A percentile compares a stretch with the other conserved stretches of the same genome.
Evolutionary conservation across 2,888 invertebrate species (phyloP).

Genomic region (Harpalus rufipes): DNA sequence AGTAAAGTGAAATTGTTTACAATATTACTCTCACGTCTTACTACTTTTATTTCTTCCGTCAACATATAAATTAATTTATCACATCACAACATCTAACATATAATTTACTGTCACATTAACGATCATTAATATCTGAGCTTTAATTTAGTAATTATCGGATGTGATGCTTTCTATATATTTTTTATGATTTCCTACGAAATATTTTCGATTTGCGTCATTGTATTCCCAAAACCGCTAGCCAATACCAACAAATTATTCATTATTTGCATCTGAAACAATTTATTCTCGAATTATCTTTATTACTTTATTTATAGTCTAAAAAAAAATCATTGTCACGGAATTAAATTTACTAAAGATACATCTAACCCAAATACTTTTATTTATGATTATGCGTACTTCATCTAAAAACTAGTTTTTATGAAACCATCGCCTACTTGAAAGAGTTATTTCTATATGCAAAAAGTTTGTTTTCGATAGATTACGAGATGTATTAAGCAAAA

Average conservation of each 20-base stretch:
- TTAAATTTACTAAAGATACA: background rate
- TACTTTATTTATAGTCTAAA: background rate
- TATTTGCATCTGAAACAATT: background rate
- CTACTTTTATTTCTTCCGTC: background rate
- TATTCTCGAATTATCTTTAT: constrained; percentile 8
- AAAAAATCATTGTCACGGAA: background rate
- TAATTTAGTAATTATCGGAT: constrained; percentile 10
- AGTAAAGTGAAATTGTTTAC: background rate
- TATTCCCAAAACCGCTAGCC: background rate
- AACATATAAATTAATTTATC: constrained; percentile 9
- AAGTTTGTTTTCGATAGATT: background rate
- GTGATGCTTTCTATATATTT: background rate
- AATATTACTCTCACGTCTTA: background rate
- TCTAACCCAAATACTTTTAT: background rate
- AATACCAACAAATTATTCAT: constrained; percentile 4
- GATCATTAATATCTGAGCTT: constrained; percentile 5
- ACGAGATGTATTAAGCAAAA: background rate
- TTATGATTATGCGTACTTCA: too few species aligned
- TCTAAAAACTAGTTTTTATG: background rate
- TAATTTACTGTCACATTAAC: background rate
- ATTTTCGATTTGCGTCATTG: constrained; percentile 4
- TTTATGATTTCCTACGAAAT: background rate
- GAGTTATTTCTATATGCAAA: background rate
- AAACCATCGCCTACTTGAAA: background rate
- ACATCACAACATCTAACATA: background rate